phyloP scores from a whole-genome alignment of 2,113 vertebrate genomes.

The Petrocephalus microphthalmus region DNA sequence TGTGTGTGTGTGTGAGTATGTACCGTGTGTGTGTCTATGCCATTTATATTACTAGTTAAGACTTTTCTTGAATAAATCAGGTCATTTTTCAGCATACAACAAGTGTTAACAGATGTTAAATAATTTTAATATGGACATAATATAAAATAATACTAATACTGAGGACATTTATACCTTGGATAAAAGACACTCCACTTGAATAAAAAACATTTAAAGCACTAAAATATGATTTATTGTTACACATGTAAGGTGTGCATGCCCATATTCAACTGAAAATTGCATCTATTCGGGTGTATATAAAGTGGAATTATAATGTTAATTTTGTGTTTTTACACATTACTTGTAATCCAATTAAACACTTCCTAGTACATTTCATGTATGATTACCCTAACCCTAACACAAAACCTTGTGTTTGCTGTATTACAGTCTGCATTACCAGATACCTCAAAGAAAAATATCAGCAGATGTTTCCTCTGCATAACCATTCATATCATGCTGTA shows the following conservation, averaged over 20 bases:
- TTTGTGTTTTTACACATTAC: not conserved
- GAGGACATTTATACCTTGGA: too few relatives aligned
- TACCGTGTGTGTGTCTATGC: too few relatives aligned
- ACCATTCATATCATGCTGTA: not conserved
- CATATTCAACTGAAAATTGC: conserved; percentile 6
- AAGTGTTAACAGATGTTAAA: conserved; percentile 53
- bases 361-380: not conserved
- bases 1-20: not conserved
- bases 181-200: not conserved
- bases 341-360: not conserved
- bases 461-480: too few relatives aligned
- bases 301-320: not conserved
- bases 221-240: not conserved
- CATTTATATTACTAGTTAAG: too few relatives aligned
- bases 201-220: not conserved
- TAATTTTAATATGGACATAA: not conserved
- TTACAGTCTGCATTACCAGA: not conserved
- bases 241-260: not conserved
- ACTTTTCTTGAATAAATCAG: conserved; percentile 54
- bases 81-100: conserved; percentile 56
- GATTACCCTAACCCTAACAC: not conserved
- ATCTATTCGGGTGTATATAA: not conserved
- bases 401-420: not conserved
- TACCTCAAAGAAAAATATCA: not conserved
- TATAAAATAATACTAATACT: not conserved